Evolutionary conservation across 92 coral and sea anemone genomes (phyloP).

Genomic region (Bergia sp.): DNA sequence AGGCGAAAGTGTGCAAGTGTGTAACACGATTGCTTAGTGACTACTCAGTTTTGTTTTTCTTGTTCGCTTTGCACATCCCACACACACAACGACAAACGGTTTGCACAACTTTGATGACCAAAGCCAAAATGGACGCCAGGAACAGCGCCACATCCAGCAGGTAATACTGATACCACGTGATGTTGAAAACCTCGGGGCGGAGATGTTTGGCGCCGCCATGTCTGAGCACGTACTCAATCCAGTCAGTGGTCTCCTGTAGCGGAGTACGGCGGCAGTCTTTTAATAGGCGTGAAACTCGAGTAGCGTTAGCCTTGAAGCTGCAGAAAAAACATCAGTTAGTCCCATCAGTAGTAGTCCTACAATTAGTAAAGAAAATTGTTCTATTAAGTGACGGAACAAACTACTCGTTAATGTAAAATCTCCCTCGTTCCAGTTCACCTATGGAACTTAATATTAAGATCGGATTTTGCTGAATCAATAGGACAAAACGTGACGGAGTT

Average conservation of each 20-base stretch:
- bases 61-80: neutral
- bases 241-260: conserved; percentile 56
- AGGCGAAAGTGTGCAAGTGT: no score
- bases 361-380: no score
- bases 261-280: conserved; percentile 46
- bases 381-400: no score
- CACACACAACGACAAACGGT: conserved; percentile 20
- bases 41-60: conserved; percentile 21
- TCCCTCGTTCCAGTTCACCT: no score
- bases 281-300: conserved; percentile 43
- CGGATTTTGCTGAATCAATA: no score
- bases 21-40: no score
- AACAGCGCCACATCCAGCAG: conserved; percentile 39
- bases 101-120: conserved; percentile 6
- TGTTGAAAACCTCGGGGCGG: conserved; percentile 59
- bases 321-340: neutral
- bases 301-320: conserved; percentile 43
- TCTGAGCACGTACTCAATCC: conserved; percentile 68
- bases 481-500: no score
- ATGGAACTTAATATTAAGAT: no score
- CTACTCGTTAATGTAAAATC: no score
- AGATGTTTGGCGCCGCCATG: conserved; percentile 63
- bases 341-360: no score
- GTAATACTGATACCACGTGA: conserved; percentile 60
- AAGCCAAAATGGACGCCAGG: conserved; percentile 18